Base-by-base conservation (phyloP, 2,888 invertebrate species). In the Macrostomum cliftonense region DNA sequence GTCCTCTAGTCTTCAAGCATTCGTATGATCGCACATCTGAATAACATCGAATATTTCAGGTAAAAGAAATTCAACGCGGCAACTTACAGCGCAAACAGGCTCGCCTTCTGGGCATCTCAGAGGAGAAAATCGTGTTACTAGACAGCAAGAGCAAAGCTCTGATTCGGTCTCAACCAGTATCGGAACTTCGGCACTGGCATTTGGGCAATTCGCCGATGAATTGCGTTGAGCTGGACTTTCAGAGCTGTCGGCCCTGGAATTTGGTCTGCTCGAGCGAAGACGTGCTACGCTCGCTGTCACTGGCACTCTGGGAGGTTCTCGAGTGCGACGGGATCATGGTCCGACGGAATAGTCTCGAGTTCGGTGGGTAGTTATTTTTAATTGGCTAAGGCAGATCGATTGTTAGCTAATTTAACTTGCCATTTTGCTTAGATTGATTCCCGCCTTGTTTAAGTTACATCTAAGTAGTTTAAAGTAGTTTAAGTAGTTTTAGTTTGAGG, bases 221-320 rank as follows among this genome's bases (percentile, higher is more conserved):
- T 64, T 73, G 77, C 52, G 64, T 78, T 46, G 71, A 75, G 50
- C 67, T 78, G 53, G 77, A 78, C 61, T 78, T 78, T 64, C 71
- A 76, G 42, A 76, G 75, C 52, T 72, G 75, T 54, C 74, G 76
- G 63, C 61, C 64, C 11, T 70, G 66, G 66, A 58, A 61, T 19
- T 72, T 61, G 60, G 75, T 67, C 62, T 74, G 67, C 73, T 70
- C 76, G 46, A 73, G 76, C 46, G 72, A 61, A 19, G 65, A 65
- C 49, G 61, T 62, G 55, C 61, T 74, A 54, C 74, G 75, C 63
- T 74, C 76, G 55, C 64, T 75, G 45, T 71, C 73, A 42, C 69
- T 71, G 53, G 72, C 74, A 45, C 72, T 78, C 63, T 78, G 78
- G 73, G 77, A 78, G 64, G 76, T 78, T 60, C 75, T 78, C 64